Percentiles rank a stretch among this genome's conserved stretches.
These are phyloP conservation scores for Dermochelys coriacea DNA, from an alignment of 2,797 vertebrate species.

Conservation along the genomic window DNA sequence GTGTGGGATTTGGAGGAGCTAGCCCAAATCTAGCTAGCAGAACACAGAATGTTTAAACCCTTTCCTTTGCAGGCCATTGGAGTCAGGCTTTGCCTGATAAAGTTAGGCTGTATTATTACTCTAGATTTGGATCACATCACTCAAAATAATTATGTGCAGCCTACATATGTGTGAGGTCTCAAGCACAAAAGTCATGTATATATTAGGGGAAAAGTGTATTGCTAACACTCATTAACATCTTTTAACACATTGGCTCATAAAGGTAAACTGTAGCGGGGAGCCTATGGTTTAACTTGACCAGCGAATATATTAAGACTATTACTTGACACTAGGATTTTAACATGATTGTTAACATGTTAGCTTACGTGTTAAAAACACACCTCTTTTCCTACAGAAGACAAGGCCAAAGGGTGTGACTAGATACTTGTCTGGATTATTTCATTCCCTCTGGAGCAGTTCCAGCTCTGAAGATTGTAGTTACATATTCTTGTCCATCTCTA, in stretches of 20 bases:
- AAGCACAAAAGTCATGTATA: neutral
- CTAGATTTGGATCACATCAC: neutral
- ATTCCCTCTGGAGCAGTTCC: neutral
- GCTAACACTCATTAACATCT: neutral
- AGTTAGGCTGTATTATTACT: neutral
- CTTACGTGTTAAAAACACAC: neutral
- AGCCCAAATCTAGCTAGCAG: neutral
- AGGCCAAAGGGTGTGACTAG: neutral
- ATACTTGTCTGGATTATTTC: neutral
- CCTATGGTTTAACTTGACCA: constrained; percentile 19
- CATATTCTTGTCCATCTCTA: neutral
- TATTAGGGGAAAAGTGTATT: neutral
- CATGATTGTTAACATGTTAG: neutral
- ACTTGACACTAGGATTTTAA: neutral
- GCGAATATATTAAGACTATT: constrained; percentile 3
- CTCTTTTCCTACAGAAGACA: neutral
- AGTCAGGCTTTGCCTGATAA: neutral
- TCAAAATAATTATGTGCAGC: neutral
- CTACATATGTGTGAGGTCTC: neutral
- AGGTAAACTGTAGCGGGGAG: constrained; percentile 11
- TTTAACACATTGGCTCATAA: constrained; percentile 1
- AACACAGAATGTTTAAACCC: neutral
- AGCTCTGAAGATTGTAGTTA: neutral
- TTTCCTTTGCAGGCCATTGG: neutral
- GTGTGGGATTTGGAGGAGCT: neutral